Evolutionary conservation across 2,888 invertebrate genomes (phyloP).

Genomic region (Schizotus pectinicornis): DNA sequence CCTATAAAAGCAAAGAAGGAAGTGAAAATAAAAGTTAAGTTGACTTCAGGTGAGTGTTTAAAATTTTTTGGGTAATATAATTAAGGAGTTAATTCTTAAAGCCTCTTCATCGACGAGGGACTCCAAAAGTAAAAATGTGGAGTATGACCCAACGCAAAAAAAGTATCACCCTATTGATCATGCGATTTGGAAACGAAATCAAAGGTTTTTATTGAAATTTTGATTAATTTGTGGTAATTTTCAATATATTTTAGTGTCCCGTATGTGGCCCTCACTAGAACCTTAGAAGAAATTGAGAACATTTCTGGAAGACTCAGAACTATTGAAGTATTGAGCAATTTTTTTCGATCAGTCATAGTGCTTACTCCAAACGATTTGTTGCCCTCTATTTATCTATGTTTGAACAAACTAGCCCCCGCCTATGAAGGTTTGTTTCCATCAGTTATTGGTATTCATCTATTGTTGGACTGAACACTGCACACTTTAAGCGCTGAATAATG

Average conservation of each 20-base stretch:
- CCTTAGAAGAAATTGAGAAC: constrained; percentile 88
- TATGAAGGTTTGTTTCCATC: constrained; percentile 73
- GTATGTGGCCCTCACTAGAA: constrained; percentile 88
- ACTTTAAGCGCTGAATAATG: not conserved
- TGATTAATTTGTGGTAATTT: constrained; percentile 3
- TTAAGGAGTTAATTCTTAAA: not conserved
- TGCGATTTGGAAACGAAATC: constrained; percentile 79
- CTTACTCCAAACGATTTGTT: constrained; percentile 89
- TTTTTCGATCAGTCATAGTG: constrained; percentile 87
- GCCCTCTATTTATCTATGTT: constrained; percentile 89
- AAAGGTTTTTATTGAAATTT: constrained; percentile 62
- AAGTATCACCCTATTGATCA: constrained; percentile 84
- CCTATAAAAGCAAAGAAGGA: not conserved
- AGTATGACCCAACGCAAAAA: constrained; percentile 73
- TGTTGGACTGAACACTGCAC: not conserved
- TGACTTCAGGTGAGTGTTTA: too few species aligned
- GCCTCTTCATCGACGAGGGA: not conserved
- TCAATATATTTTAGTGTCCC: constrained; percentile 72
- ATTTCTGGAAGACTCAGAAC: constrained; percentile 87
- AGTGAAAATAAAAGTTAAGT: not conserved
- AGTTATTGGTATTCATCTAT: not conserved
- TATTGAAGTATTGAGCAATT: constrained; percentile 90
- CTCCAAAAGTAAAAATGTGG: constrained; percentile 32
- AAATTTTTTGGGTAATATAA: too few species aligned
- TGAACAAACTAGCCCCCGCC: constrained; percentile 96